A percentile compares a stretch with the other conserved stretches of the same genome.
phyloP scores from a whole-genome alignment of 2,888 invertebrate genomes.

The Kryphioiulus occultus region DNA sequence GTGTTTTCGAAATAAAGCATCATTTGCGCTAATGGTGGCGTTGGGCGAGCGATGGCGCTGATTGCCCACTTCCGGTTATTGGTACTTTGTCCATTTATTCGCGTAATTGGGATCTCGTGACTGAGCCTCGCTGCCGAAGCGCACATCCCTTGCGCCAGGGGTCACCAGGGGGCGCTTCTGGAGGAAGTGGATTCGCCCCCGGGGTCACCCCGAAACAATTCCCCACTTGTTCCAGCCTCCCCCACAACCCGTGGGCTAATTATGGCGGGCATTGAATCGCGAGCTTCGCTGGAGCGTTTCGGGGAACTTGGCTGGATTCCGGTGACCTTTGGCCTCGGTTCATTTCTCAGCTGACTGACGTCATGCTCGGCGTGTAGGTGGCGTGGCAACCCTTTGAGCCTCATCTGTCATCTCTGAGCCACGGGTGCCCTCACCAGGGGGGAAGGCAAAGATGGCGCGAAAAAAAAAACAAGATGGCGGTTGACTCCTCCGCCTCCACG shows the following conservation, averaged over 20 bases:
- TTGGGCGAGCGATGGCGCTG: not conserved
- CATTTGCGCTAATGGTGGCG: constrained; percentile 14
- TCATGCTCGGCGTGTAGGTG: constrained; percentile 37
- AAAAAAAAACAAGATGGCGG: constrained; percentile 22
- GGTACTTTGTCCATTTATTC: constrained; percentile 31
- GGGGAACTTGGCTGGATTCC: constrained; percentile 36
- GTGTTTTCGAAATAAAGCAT: not conserved
- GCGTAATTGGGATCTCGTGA: constrained; percentile 27
- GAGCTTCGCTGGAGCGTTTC: constrained; percentile 38
- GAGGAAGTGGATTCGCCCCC: not conserved
- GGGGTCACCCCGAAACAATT: constrained; percentile 32
- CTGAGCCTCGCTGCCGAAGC: constrained; percentile 9
- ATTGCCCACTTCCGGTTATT: constrained; percentile 29
- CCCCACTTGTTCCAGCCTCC: not conserved
- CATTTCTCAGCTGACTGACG: constrained; percentile 13
- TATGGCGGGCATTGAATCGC: constrained; percentile 36
- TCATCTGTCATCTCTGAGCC: constrained; percentile 29
- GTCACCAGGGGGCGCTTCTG: constrained; percentile 31
- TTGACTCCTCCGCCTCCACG: not conserved
- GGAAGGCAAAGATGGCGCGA: not conserved
- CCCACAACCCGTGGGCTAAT: constrained; percentile 24
- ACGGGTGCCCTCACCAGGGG: not conserved
- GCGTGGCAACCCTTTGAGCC: constrained; percentile 40
- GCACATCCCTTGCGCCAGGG: constrained; percentile 21
- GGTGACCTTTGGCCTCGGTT: constrained; percentile 10